Percentiles rank a stretch among this genome's conserved stretches.
These are phyloP conservation scores for Syngnathus floridae DNA, from an alignment of 2,113 vertebrate genomes.

Conservation along the genomic window DNA sequence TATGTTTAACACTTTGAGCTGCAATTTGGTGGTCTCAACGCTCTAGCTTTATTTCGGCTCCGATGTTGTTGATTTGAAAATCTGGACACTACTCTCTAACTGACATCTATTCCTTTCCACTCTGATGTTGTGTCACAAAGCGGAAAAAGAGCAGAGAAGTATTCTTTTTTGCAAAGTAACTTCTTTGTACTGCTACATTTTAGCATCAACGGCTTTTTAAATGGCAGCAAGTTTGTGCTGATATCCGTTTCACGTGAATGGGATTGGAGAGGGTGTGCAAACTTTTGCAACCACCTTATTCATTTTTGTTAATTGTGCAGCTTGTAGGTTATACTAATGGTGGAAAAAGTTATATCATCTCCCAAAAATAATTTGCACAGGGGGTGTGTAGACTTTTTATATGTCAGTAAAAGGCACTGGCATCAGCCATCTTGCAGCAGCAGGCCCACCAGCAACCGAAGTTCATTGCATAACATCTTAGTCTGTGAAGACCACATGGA, in stretches of 20 bases:
- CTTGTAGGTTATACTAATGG: background rate
- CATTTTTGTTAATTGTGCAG: background rate
- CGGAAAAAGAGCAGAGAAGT: too few species aligned
- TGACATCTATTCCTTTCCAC: too few species aligned
- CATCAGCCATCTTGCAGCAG: slow-evolving; percentile 5
- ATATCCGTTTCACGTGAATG: background rate
- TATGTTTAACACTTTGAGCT: slow-evolving; percentile 1
- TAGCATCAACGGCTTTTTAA: background rate
- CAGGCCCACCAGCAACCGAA: slow-evolving; percentile 50
- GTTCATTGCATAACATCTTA: slow-evolving; percentile 60
- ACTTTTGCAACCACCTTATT: background rate
- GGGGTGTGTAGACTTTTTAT: background rate
- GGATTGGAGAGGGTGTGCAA: background rate
- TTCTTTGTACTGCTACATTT: too few species aligned
- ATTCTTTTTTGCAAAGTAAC: too few species aligned
- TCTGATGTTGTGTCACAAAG: too few species aligned
- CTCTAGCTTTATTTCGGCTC: background rate
- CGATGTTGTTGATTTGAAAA: background rate
- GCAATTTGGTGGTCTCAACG: background rate
- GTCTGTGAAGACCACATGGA: slow-evolving; percentile 25
- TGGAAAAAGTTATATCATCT: background rate
- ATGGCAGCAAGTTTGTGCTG: background rate
- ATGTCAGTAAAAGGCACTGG: slow-evolving; percentile 3
- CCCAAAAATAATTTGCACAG: slow-evolving; percentile 16
- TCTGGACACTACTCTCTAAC: background rate